Percentiles rank a stretch among this genome's conserved stretches.
phyloP scores from a whole-genome alignment of 2,797 vertebrate species.

The Anableps anableps region DNA sequence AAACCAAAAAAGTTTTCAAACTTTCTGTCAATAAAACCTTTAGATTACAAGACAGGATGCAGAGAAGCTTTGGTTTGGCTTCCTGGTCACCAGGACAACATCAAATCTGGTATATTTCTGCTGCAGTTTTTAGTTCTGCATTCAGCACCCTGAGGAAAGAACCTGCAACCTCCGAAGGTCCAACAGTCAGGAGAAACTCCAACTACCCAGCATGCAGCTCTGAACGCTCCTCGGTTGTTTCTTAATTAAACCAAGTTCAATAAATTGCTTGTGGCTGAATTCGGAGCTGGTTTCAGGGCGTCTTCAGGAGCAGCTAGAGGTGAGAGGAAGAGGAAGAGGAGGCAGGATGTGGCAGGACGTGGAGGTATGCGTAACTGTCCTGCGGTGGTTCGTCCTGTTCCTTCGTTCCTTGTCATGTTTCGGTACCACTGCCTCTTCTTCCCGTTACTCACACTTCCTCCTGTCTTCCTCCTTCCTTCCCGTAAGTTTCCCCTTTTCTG shows the following conservation, averaged over 20 bases:
- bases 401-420: conserved; percentile 21
- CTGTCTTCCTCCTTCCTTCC: conserved; percentile 64
- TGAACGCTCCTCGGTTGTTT: background rate
- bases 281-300: background rate
- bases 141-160: background rate
- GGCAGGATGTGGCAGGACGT: conserved; percentile 11
- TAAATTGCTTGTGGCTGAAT: background rate
- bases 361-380: conserved; percentile 37
- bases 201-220: background rate
- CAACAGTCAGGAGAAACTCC: too few relatives aligned
- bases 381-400: conserved; percentile 35
- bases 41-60: background rate
- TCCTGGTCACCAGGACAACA: too few relatives aligned
- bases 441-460: conserved; percentile 55
- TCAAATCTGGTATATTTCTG: too few relatives aligned
- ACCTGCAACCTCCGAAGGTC: background rate
- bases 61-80: background rate
- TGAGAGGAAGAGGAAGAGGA: conserved; percentile 5
- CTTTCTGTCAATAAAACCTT: too few relatives aligned
- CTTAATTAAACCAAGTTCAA: background rate
- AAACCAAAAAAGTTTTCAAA: too few relatives aligned
- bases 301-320: background rate
- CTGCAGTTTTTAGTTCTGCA: too few relatives aligned
- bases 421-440: conserved; percentile 28
- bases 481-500: conserved; percentile 62